Conservation (phyloP, 2,113 vertebrate species). For the Capreolus pygargus region DNA sequence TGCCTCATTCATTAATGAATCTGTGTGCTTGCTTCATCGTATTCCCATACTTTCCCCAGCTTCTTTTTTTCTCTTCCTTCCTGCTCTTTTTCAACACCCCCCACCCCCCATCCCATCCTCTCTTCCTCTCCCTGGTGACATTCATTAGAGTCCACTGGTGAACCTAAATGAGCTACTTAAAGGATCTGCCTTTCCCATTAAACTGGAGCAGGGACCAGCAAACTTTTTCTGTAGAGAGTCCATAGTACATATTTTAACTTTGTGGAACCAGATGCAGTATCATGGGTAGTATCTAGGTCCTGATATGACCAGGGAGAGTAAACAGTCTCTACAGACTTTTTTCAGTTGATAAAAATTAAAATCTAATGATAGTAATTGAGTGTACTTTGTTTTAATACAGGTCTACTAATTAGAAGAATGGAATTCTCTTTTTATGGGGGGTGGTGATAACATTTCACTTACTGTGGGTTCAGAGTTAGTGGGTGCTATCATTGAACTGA, state of each 20-base stretch:
- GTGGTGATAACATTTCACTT: not conserved
- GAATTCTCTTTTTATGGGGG: not conserved
- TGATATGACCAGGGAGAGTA: not conserved
- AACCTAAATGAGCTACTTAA: not conserved
- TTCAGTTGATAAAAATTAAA: not conserved
- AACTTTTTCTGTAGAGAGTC: not conserved
- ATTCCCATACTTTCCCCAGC: not conserved
- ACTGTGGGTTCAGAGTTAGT: not conserved
- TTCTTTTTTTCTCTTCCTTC: not conserved
- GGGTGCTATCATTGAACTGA: not conserved
- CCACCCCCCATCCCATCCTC: too few species aligned
- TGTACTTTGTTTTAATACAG: not conserved
- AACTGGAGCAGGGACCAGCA: not conserved
- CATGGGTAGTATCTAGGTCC: not conserved
- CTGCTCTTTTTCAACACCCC: not conserved
- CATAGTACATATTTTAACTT: not conserved
- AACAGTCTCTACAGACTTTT: not conserved
- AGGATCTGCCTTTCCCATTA: not conserved
- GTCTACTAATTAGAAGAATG: not conserved
- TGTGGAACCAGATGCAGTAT: not conserved
- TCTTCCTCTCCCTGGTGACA: not conserved
- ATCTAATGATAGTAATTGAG: not conserved
- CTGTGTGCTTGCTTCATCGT: not conserved
- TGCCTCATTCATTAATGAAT: not conserved
- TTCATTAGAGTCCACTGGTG: not conserved